A percentile compares a stretch with the other conserved stretches of the same genome.
phyloP scores from a whole-genome alignment of 2,888 invertebrate genomes.

The Calliphora vomitoria region DNA sequence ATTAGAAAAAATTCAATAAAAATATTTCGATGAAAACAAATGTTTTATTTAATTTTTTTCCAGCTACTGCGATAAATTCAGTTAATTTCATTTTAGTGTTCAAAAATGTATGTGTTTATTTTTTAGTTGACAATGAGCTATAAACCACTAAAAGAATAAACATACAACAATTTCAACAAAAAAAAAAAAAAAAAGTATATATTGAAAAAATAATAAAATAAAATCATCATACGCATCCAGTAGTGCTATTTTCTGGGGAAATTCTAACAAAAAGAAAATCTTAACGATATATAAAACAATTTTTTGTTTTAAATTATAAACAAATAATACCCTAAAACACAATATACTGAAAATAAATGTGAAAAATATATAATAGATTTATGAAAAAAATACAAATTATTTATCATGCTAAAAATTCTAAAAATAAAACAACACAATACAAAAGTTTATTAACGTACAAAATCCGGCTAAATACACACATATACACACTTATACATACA shows the following conservation, averaged over 20 bases:
- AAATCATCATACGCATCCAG: too few relatives aligned
- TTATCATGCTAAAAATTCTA: constrained; percentile 35
- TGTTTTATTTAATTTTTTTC: too few relatives aligned
- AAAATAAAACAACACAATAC: constrained; percentile 52
- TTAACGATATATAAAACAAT: constrained; percentile 12
- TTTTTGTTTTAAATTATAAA: constrained; percentile 32
- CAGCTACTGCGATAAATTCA: too few relatives aligned
- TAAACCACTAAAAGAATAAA: constrained; percentile 31
- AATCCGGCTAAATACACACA: constrained; percentile 7
- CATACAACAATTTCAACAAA: not conserved
- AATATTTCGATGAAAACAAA: not conserved
- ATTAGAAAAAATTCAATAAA: not conserved
- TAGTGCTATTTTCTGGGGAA: not conserved
- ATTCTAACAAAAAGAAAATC: not conserved
- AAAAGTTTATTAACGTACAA: constrained; percentile 37
- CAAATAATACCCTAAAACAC: constrained; percentile 17
- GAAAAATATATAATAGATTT: constrained; percentile 48
- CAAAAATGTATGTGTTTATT: constrained; percentile 5
- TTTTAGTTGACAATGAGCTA: constrained; percentile 51
- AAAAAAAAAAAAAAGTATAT: too few relatives aligned
- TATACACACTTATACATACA: not conserved
- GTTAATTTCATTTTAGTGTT: not conserved
- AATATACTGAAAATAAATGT: constrained; percentile 21
- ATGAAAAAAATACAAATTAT: constrained; percentile 25
- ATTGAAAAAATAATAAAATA: not conserved